Evolutionary conservation across 2,113 vertebrate genomes (phyloP).

Genomic region (Aldabrachelys gigantea): DNA sequence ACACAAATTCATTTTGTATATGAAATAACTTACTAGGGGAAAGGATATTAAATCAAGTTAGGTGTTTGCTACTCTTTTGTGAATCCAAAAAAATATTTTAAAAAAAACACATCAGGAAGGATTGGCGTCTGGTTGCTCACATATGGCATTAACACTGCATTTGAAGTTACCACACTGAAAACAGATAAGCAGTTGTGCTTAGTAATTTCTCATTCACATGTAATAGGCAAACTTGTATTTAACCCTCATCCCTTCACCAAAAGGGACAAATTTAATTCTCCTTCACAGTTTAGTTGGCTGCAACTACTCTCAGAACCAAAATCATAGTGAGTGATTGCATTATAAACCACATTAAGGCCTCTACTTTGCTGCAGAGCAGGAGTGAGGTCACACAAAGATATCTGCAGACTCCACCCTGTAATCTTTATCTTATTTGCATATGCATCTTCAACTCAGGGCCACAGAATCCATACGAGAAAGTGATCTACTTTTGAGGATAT

Average conservation of each 20-base stretch:
- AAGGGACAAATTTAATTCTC: background rate
- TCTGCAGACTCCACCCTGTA: background rate
- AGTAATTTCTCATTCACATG: background rate
- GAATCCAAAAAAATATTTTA: background rate
- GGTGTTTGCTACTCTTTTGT: background rate
- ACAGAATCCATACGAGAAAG: background rate
- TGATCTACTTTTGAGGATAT: background rate
- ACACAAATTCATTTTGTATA: background rate
- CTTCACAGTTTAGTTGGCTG: background rate
- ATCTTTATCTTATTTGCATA: background rate
- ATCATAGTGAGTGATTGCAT: background rate
- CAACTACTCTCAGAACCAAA: background rate
- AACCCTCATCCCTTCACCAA: background rate
- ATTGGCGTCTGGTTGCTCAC: background rate
- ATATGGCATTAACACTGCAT: background rate
- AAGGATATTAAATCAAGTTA: background rate
- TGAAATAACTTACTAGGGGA: background rate
- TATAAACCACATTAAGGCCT: background rate
- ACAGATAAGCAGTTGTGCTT: background rate
- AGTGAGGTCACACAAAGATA: background rate
- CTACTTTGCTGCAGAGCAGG: background rate
- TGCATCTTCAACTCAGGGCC: background rate
- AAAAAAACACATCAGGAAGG: background rate
- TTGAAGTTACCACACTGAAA: background rate
- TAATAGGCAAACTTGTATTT: accelerated